Evolutionary conservation across 2,888 invertebrate species (phyloP).

Genomic region (Deroplatys truncata): DNA sequence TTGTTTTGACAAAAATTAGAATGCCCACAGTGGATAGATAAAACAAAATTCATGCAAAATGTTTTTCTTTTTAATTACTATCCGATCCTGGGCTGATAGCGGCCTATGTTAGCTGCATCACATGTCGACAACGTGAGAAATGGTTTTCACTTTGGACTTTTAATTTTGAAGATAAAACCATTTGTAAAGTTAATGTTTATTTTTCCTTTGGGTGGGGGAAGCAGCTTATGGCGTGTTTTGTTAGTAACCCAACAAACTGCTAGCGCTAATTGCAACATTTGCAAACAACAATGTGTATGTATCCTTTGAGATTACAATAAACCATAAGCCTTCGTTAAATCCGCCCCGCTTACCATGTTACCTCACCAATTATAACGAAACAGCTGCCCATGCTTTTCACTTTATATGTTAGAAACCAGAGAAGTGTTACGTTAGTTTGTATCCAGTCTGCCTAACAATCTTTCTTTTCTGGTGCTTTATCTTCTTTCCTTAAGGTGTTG

Average conservation of each 20-base stretch:
- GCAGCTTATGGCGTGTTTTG: background rate
- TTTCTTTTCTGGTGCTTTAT: no score
- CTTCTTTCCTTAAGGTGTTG: no score
- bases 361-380: no score
- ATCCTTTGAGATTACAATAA: background rate
- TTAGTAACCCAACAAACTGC: background rate
- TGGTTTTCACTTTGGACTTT: background rate
- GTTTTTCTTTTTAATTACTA: background rate
- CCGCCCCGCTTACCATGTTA: no score
- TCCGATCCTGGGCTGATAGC: background rate
- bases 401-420: no score
- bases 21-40: background rate
- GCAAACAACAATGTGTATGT: background rate
- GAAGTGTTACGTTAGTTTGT: no score
- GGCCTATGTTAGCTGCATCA: background rate
- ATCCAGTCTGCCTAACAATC: no score
- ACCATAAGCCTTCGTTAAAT: background rate
- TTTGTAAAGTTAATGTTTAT: background rate
- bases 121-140: background rate
- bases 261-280: background rate
- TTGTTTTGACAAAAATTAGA: background rate
- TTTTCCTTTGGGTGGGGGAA: background rate
- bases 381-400: no score
- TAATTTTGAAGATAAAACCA: background rate
- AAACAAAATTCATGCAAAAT: background rate